These are phyloP conservation scores for Gallinago solitaria DNA, from an alignment of 2,797 vertebrate genomes.

Conservation along the genomic window DNA sequence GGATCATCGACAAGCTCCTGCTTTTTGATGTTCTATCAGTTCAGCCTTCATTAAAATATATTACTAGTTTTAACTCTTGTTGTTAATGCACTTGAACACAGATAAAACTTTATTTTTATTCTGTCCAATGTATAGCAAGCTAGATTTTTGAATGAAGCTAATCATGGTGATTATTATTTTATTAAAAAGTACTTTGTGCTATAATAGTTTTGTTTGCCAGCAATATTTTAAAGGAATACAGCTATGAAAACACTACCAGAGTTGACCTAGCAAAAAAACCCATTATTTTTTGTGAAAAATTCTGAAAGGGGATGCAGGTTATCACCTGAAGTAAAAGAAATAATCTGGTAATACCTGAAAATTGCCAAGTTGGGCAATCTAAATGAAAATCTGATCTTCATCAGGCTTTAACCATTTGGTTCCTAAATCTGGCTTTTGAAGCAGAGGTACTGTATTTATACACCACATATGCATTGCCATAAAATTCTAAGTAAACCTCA, in stretches of 20 bases:
- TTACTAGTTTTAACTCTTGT: not conserved
- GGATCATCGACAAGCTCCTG: not conserved
- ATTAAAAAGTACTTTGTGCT: conserved; percentile 28
- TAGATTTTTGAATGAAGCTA: conserved; percentile 40
- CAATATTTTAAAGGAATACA: not conserved
- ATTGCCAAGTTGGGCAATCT: not conserved
- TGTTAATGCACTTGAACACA: conserved; percentile 8
- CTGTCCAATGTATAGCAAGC: not conserved
- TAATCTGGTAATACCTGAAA: not conserved
- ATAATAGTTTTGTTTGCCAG: not conserved
- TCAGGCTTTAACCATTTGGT: not conserved
- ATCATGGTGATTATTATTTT: not conserved
- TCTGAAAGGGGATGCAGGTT: not conserved
- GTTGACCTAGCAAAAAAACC: not conserved
- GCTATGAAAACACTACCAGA: not conserved
- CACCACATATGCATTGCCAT: not conserved
- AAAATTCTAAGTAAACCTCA: not conserved
- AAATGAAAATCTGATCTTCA: not conserved
- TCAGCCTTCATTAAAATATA: conserved; percentile 1
- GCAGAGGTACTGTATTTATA: conserved; percentile 2
- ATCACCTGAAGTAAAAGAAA: not conserved
- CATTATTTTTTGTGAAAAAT: not conserved
- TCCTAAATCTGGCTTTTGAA: not conserved
- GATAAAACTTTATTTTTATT: not conserved
- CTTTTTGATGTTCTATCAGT: not conserved